Evolutionary conservation across 2,113 vertebrate genomes (phyloP).

Genomic region (Paramormyrops kingsleyae): DNA sequence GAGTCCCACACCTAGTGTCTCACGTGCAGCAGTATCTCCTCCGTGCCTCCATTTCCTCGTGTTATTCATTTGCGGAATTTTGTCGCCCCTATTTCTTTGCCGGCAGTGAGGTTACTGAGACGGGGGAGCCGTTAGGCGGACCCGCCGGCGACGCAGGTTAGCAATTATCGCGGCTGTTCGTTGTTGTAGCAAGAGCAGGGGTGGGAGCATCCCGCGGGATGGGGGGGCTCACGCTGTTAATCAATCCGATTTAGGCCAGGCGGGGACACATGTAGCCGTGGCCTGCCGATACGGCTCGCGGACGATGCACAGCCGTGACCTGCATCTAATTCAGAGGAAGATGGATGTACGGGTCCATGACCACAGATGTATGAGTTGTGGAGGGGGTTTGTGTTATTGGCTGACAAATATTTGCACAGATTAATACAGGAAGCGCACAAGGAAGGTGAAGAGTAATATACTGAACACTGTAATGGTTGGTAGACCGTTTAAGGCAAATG

Average conservation of each 20-base stretch:
- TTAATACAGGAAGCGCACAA: slow-evolving; percentile 22
- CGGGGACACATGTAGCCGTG: slow-evolving; percentile 27
- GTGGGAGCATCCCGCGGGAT: slow-evolving; percentile 29
- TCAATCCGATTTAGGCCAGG: slow-evolving; percentile 36
- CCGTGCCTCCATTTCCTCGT: neutral
- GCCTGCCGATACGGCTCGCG: slow-evolving; percentile 30
- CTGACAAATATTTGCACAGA: slow-evolving; percentile 11
- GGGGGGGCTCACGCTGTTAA: slow-evolving; percentile 31
- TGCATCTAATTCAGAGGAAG: slow-evolving; percentile 19
- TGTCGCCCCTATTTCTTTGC: neutral
- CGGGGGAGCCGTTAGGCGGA: neutral
- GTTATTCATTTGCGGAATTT: neutral
- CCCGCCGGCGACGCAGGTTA: neutral
- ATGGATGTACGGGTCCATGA: slow-evolving; percentile 10
- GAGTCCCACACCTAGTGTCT: neutral
- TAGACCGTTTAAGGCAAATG: neutral
- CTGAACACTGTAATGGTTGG: slow-evolving; percentile 15
- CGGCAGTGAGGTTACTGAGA: neutral
- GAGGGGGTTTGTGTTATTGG: neutral
- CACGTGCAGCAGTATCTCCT: neutral
- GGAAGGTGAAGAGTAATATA: slow-evolving; percentile 1
- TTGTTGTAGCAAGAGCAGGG: slow-evolving; percentile 13
- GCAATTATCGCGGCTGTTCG: slow-evolving; percentile 12
- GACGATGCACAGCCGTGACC: slow-evolving; percentile 23
- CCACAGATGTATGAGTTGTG: neutral